A percentile compares a stretch with the other conserved stretches of the same genome.
Evolutionary conservation across 2,888 invertebrate species (phyloP).

Genomic region (Chloroclystis v-ata): DNA sequence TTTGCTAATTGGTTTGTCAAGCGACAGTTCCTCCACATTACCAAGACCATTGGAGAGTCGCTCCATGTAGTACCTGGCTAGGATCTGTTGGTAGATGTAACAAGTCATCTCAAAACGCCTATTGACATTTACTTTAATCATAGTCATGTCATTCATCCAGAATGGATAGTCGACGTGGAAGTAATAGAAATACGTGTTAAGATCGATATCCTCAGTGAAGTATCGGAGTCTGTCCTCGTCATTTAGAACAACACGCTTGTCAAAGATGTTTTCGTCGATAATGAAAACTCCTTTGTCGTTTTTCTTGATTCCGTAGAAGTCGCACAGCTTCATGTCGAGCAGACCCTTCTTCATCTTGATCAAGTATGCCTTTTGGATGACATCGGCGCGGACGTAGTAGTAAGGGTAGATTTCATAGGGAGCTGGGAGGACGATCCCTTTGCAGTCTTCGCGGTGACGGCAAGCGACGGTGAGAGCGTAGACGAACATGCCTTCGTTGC

Average conservation of each 20-base stretch:
- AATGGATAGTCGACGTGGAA: conserved; percentile 80
- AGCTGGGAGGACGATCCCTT: conserved; percentile 73
- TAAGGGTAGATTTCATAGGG: conserved; percentile 81
- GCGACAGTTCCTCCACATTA: conserved; percentile 63
- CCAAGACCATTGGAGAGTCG: conserved; percentile 73
- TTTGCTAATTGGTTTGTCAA: conserved; percentile 57
- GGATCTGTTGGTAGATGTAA: conserved; percentile 81
- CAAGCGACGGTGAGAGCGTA: conserved; percentile 75
- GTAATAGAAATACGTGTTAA: conserved; percentile 80
- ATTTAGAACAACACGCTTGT: conserved; percentile 70
- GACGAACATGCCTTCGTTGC: conserved; percentile 79
- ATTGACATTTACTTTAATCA: conserved; percentile 45
- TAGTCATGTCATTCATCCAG: conserved; percentile 76
- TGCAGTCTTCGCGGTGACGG: conserved; percentile 72
- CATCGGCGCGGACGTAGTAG: conserved; percentile 82
- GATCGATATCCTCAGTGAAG: conserved; percentile 82
- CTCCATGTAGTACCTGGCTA: conserved; percentile 79
- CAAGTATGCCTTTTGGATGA: conserved; percentile 77
- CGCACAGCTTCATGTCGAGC: conserved; percentile 67
- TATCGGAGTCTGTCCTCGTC: conserved; percentile 79
- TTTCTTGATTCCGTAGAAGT: conserved; percentile 71
- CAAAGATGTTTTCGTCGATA: conserved; percentile 82
- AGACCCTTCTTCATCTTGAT: conserved; percentile 72
- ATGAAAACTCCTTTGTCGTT: conserved; percentile 75
- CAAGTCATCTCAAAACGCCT: conserved; percentile 77